Base-by-base conservation (phyloP, 2,113 vertebrate genomes). In the Limnothrissa miodon region DNA sequence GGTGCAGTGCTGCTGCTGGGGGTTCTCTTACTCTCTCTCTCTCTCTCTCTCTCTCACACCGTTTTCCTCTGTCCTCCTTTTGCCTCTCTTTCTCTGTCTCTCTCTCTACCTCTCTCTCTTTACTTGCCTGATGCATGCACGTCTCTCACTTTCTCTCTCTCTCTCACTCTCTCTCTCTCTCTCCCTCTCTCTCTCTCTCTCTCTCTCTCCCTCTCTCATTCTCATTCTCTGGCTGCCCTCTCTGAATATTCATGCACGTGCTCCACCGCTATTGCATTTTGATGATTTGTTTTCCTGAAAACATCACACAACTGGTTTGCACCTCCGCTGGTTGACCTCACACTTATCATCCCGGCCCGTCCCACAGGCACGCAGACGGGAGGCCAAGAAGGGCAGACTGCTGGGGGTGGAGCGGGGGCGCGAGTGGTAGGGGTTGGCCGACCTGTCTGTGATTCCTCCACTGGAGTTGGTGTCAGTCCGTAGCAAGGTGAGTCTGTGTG, bases 261-360 rank as follows among this genome's bases (percentile, higher is more conserved):
- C 25, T 66, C 59, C n/a, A 10, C 29, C 15, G 29, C 9, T 21
- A 23, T 23, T 74, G 66, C 66, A 74, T 74, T 74, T 74, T 4
- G n/a, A 4, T 62, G 66, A 74, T 74, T 74, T 74, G 66, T 74
- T 74, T 74, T 74, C 33, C 33, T 74, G 66, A 74, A 39, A 74
- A 74, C 66, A 74, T 74, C 66, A 74, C n/a, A n/a, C n/a, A 62
- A 36, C 66, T 74, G 66, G 66, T 74, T 74, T 74, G 66, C 66
- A 74, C 66, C 66, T 33, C 66, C 36, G 66, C 29, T 15, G 25
- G 29, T 74, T 74, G 66, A 74, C 66, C 66, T 74, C 66, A 74
- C 66, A 74, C 66, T 74, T 33, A 74, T 74, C 66, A 74, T 36
- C 10, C 66, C 36, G 66, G 25, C 9, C 10, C 36, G 66, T 74